Evolutionary conservation across 23 tunicate genomes (phyloP), one percentile per base, ranked within the genome.

Genomic region (Trididemnum nubilum): DNA sequence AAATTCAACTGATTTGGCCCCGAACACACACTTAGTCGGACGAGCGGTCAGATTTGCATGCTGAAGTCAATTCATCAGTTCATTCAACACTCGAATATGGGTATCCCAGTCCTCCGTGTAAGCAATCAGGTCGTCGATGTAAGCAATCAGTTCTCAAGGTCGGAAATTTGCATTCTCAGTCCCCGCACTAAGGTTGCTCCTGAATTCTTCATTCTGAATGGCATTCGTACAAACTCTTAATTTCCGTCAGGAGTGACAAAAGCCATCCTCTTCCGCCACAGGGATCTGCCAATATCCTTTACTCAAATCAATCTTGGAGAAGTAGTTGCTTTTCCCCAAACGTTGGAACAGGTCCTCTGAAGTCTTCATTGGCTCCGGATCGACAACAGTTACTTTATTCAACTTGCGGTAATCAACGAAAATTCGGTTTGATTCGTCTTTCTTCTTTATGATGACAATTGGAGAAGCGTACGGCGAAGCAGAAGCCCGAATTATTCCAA

Each of bases 301-400:
- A 19, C 49, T 40, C 24, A 74, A 24, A 74, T 74, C 80, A 37
- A 37, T 37, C 39, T 74, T 74, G 37, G 80, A 31, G 61, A 74
- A 74, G 37, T 57, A 78, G 22, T 58, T 58, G 27, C 37, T 21
- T 30, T 61, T 61, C 5, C 2, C 37, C 31, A 58, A 36, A 3
- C 37, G 31, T 21, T 12, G 37, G 26, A 78, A 78, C 18, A 58
- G 12, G 7, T 78, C 82, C 21, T 54, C 71, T 28, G 82, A 26
- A 3, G 82, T 78, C 15, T 18, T 24, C 84, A 80, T 80, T 4
- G 84, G 78, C 34, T 80, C 84, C 33, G 84, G 58, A 50, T 80
- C 78, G n/a, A 36, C 51, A 31, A 35, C 21, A 22, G 84, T 80
- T 2, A 80, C 2, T 50, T 67, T 80, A 33, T 80, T 80, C 33